phyloP scores from a whole-genome alignment of 2,113 vertebrate genomes.

The Austrofundulus limnaeus region DNA sequence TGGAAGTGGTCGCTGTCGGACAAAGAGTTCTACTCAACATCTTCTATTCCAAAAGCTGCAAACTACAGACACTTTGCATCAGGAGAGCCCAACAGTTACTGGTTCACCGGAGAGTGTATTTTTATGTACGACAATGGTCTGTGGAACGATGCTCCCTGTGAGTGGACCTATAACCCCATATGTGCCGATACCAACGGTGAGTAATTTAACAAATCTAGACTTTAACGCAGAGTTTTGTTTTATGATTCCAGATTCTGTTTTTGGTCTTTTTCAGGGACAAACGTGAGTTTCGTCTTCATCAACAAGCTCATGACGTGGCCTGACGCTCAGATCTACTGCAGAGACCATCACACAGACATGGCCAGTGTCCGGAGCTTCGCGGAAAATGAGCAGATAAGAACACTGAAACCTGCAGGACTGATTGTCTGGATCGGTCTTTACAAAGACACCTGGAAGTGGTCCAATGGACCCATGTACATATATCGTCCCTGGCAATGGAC shows the following conservation, averaged over 20 bases:
- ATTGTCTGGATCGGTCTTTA: conserved; percentile 30
- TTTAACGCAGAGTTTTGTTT: not conserved
- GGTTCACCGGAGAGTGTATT: not conserved
- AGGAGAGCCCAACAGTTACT: not conserved
- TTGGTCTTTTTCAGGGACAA: not conserved
- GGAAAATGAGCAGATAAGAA: not conserved
- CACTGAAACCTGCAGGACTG: not conserved
- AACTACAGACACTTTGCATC: not conserved
- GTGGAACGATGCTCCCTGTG: not conserved
- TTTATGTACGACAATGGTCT: not conserved
- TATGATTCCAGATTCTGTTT: no score
- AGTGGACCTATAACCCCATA: not conserved
- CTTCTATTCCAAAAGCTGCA: not conserved
- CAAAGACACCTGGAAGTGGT: conserved; percentile 33
- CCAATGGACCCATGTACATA: fast-evolving
- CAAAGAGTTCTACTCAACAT: not conserved
- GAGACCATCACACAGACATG: conserved; percentile 9
- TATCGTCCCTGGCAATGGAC: not conserved
- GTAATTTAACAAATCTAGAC: not conserved
- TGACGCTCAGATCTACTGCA: conserved; percentile 15
- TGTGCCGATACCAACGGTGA: not conserved
- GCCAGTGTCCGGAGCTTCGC: not conserved
- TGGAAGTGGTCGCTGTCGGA: conserved; percentile 5
- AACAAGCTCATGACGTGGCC: not conserved
- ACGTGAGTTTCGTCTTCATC: not conserved